Evolutionary conservation across 2,888 invertebrate species (phyloP).

Genomic region (Parnassius apollo): DNA sequence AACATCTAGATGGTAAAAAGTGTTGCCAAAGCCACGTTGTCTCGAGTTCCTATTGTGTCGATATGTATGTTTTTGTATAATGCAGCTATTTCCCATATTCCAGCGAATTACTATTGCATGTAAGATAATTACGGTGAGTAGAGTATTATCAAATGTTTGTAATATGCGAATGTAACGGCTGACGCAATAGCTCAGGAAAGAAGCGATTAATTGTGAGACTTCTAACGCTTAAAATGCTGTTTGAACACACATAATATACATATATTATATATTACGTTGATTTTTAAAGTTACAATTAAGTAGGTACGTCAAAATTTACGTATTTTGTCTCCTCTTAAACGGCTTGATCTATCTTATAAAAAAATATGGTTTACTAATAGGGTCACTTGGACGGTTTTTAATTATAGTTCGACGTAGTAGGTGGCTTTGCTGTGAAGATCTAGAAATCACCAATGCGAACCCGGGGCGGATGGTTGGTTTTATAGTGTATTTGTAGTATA

Average conservation of each 20-base stretch:
- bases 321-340: too few relatives aligned
- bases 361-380: too few relatives aligned
- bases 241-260: constrained; percentile 1
- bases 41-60: constrained; percentile 56
- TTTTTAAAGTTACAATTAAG: too few relatives aligned
- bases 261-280: too few relatives aligned
- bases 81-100: constrained; percentile 58
- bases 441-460: too few relatives aligned
- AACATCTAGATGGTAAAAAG: constrained; percentile 1
- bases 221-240: constrained; percentile 3
- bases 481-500: too few relatives aligned
- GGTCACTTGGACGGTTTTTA: too few relatives aligned
- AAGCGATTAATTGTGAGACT: background rate
- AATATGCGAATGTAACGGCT: constrained; percentile 15
- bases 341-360: too few relatives aligned
- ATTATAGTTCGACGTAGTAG: too few relatives aligned
- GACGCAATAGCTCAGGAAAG: constrained; percentile 20
- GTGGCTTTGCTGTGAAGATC: too few relatives aligned
- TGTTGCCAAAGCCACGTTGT: constrained; percentile 14
- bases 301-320: too few relatives aligned
- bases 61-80: constrained; percentile 50
- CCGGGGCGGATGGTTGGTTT: too few relatives aligned
- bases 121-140: constrained; percentile 60
- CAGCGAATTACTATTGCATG: constrained; percentile 32
- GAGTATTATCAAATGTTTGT: constrained; percentile 62